A percentile compares a stretch with the other conserved stretches of the same genome.
These are phyloP conservation scores for Hipparchia semele DNA, from an alignment of 2,888 invertebrate species.

Conservation along the genomic window DNA sequence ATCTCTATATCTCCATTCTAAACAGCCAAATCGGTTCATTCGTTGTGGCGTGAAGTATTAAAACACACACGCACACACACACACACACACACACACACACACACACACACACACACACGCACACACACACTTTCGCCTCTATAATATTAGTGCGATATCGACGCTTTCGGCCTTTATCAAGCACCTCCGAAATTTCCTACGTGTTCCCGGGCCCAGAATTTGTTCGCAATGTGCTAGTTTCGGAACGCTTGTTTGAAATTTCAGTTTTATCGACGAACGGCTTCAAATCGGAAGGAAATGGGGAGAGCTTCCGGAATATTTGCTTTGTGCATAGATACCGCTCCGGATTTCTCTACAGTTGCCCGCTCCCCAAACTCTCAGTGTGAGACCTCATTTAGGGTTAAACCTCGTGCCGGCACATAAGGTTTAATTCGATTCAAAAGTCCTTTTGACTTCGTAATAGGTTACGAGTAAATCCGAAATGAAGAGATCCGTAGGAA, in stretches of 20 bases:
- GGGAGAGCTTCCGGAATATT: conserved; percentile 16
- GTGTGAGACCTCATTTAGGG: conserved; percentile 1
- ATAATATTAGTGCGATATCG: too few species aligned
- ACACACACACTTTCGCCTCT: too few species aligned
- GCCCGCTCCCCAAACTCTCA: conserved; percentile 2
- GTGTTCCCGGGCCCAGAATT: neutral
- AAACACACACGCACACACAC: too few species aligned
- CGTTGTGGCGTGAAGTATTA: too few species aligned
- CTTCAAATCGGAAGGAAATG: conserved; percentile 14
- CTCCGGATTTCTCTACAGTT: conserved; percentile 3
- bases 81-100: too few species aligned
- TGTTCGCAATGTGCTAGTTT: neutral
- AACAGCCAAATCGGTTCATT: too few species aligned
- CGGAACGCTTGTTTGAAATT: conserved; percentile 16
- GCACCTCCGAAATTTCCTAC: neutral
- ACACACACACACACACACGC: too few species aligned
- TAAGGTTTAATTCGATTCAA: neutral
- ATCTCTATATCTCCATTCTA: too few species aligned
- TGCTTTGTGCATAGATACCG: conserved; percentile 16
- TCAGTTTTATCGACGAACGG: conserved; percentile 18
- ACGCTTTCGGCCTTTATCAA: neutral
- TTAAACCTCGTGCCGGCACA: neutral
- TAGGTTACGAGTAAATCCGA: too few species aligned
- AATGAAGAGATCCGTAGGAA: too few species aligned
- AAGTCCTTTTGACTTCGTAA: neutral